These are phyloP conservation scores for Noctua janthe DNA, from an alignment of 2,888 invertebrate species.

Conservation along the genomic window DNA sequence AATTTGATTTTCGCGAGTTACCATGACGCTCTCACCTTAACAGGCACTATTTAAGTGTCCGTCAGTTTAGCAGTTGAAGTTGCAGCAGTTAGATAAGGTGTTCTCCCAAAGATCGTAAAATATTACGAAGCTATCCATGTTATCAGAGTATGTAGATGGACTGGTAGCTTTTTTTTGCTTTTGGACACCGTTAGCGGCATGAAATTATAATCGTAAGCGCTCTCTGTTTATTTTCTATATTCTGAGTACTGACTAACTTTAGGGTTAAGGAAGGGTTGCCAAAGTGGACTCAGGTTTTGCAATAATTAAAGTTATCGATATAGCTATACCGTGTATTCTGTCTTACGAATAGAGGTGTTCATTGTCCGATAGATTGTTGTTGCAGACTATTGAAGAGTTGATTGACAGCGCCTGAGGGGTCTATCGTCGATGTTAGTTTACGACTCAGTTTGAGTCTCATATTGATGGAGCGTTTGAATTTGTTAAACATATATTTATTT, in stretches of 20 bases:
- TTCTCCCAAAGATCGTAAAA: neutral
- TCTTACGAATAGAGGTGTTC: constrained; percentile 12
- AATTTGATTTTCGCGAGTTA: too few species aligned
- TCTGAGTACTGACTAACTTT: neutral
- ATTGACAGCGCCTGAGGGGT: constrained; percentile 24
- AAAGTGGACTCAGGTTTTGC: neutral
- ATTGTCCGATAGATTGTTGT: constrained; percentile 19
- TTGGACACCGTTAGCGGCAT: neutral
- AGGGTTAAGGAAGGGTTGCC: neutral
- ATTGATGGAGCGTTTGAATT: neutral
- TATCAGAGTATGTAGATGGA: too few species aligned
- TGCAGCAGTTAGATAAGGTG: neutral
- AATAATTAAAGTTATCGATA: constrained; percentile 18
- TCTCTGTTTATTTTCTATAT: neutral
- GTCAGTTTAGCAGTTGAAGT: neutral
- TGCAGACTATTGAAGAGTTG: constrained; percentile 10
- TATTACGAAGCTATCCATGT: neutral
- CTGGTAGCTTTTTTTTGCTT: neutral
- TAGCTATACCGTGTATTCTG: neutral
- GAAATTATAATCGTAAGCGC: neutral
- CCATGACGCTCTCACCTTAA: too few species aligned
- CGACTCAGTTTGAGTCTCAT: constrained; percentile 6
- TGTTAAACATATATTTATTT: constrained; percentile 7
- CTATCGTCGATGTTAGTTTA: constrained; percentile 4
- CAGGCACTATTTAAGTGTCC: neutral